Evolutionary conservation across 2,888 invertebrate genomes (phyloP), one percentile per base, ranked within the genome.

Genomic region (Caenorhabditis sp.): DNA sequence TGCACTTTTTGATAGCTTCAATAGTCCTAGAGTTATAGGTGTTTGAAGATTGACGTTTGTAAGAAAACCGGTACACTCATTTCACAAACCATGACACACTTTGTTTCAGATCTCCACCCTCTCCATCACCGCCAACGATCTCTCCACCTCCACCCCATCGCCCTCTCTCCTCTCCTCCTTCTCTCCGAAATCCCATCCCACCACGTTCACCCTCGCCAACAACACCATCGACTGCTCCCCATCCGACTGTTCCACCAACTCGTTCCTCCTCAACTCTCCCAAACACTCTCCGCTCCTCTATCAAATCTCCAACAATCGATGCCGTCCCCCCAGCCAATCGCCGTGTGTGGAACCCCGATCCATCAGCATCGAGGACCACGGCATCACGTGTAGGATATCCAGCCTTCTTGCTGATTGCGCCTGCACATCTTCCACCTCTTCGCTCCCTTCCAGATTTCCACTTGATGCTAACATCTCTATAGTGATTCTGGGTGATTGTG

Each of bases 151-250:
- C 35, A n/a, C 26, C 8, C 24, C 70, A 4, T 68, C 74, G 10
- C 64, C 79, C 6, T 74, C 68, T 5, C 5, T 84, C 41, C 49
- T 63, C 41, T 66, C 84, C n/a, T 6, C 54, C 5, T 14, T 10
- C n/a, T 31, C 63, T 28, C 28, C 75, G 16, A 8, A 19, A 28
- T 22, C 66, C 19, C 83, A 80, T 66, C 83, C 83, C n/a, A 80
- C 63, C 7, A n/a, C 28, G 12, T 64, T 84, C 47, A 59, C 58
- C 31, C 56, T 84, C 28, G 76, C 80, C 41, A 84, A 84, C 77
- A 84, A 84, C 68, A 84, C 84, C 10, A 51, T 84, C 69, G 80
- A 84, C 64, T 84, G 84, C 49, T 56, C 73, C 8, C 47, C 74
- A 5, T 22, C 73, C 2, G 61, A 73, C 28, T 84, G 84, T 26